Percentiles rank a stretch among this genome's conserved stretches.
These are phyloP conservation scores for Microcebus griseorufus DNA, from an alignment of 2,113 vertebrate species.

Conservation along the genomic window DNA sequence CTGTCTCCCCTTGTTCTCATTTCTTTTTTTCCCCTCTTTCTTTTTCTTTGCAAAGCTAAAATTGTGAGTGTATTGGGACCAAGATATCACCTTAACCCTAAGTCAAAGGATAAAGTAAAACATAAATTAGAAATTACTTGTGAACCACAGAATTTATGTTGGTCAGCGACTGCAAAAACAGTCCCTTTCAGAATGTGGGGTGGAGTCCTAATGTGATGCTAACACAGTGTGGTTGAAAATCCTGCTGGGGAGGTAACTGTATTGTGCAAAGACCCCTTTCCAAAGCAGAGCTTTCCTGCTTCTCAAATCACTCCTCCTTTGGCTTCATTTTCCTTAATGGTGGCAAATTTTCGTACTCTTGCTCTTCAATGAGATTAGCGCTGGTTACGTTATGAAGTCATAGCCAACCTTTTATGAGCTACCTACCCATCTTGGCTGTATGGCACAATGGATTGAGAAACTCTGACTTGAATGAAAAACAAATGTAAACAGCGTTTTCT, in stretches of 20 bases:
- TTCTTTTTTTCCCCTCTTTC: neutral
- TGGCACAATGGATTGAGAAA: neutral
- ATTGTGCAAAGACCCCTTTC: slow-evolving; percentile 7
- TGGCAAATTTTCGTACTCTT: slow-evolving; percentile 29
- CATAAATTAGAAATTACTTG: slow-evolving; percentile 70
- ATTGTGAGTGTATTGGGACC: neutral
- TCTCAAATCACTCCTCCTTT: slow-evolving; percentile 47
- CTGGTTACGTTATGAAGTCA: neutral
- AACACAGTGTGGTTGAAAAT: slow-evolving; percentile 57
- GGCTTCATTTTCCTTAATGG: slow-evolving; percentile 42
- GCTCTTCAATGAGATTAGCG: neutral
- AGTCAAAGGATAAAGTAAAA: slow-evolving; percentile 70
- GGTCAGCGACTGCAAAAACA: slow-evolving; percentile 60
- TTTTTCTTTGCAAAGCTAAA: slow-evolving; percentile 8
- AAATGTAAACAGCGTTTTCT: neutral
- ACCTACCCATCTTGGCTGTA: neutral
- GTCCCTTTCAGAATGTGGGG: slow-evolving; percentile 58
- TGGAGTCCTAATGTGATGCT: slow-evolving; percentile 42
- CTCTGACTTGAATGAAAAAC: neutral
- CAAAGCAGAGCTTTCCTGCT: neutral
- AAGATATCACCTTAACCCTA: neutral
- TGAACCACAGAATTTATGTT: slow-evolving; percentile 60
- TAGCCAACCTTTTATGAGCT: neutral
- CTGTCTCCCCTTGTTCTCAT: neutral
- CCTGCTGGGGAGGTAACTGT: slow-evolving; percentile 46